phyloP scores from a whole-genome alignment of 2,113 vertebrate species.

The Salminus brasiliensis region DNA sequence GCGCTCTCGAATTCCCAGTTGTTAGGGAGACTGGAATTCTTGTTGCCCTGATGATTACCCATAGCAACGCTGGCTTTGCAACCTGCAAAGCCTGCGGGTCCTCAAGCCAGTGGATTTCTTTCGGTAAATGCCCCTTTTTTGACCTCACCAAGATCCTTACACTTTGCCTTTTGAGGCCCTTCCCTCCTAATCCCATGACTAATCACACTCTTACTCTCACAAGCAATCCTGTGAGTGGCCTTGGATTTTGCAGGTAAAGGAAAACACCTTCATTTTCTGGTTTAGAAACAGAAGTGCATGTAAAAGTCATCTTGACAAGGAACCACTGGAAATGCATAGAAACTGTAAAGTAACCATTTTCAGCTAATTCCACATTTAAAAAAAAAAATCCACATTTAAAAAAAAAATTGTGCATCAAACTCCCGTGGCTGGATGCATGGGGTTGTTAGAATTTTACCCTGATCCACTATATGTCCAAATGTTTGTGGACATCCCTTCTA shows the following conservation, averaged over 20 bases:
- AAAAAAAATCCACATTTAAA: too few relatives aligned
- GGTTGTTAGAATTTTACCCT: too few relatives aligned
- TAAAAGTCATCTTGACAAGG: too few relatives aligned
- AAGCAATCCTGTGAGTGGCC: constrained; percentile 76
- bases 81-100: constrained; percentile 64
- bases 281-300: too few relatives aligned
- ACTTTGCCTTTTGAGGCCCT: constrained; percentile 63
- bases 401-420: too few relatives aligned
- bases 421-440: too few relatives aligned
- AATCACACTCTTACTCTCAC: constrained; percentile 70
- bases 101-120: constrained; percentile 73
- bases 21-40: constrained; percentile 63
- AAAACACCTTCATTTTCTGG: too few relatives aligned
- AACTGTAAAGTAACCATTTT: too few relatives aligned
- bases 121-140: constrained; percentile 73
- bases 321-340: too few relatives aligned
- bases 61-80: constrained; percentile 67
- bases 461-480: too few relatives aligned
- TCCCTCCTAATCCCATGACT: constrained; percentile 73
- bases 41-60: constrained; percentile 71
- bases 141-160: constrained; percentile 59
- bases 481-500: too few relatives aligned
- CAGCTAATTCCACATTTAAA: too few relatives aligned
- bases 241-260: constrained; percentile 73
- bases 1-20: constrained; percentile 52